Evolutionary conservation across 2,797 vertebrate species (phyloP), one percentile per base, ranked within the genome.

Genomic region (Macropodus opercularis): DNA sequence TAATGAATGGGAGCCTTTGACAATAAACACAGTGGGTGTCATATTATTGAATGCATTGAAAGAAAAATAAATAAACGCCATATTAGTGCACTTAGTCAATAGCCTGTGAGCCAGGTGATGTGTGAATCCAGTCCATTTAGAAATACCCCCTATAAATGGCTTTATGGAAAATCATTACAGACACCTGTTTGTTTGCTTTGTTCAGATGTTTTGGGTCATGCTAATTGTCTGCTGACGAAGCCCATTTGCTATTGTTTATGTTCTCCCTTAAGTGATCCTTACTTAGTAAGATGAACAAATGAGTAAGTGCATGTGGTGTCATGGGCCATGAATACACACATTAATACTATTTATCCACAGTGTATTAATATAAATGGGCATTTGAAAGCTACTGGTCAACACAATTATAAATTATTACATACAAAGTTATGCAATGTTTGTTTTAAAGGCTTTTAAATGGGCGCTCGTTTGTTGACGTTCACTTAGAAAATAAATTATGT

Each of bases 81-180:
- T 73, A 72, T 81, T 58, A 59, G 35, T 56, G 3, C 32, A 57
- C 9, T 3, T 31, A 43, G 61, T 84, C 78, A 56, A 59, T 49
- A 56, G 64, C 43, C 18, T 27, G 12, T 46, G 38, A 71, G 64
- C 59, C 57, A 18, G 53, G 58, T 65, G 26, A 1, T 21, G 58
- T 59, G 65, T 69, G 69, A 73, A 67, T 40, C 12, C 1, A 3
- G 58, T 9, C 44, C 68, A 70, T 82, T 74, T 69, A 31, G 17
- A 58, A 62, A 61, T 34, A 52, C 12, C 13, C 31, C 6, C 11
- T 59, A 80, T 52, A 57, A 71, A 66, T 42, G 48, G 59, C 48
- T 85, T 83, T 42, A 85, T 85, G 52, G 80, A 66, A 86, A 87
- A 80, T 87, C 87, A 78, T 86, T 83, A 75, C 19, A 44, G 47